Evolutionary conservation across 1,140 invertebrate genomes (phyloP), one percentile per base, ranked within the genome.

Genomic region (Drosophila santomea): DNA sequence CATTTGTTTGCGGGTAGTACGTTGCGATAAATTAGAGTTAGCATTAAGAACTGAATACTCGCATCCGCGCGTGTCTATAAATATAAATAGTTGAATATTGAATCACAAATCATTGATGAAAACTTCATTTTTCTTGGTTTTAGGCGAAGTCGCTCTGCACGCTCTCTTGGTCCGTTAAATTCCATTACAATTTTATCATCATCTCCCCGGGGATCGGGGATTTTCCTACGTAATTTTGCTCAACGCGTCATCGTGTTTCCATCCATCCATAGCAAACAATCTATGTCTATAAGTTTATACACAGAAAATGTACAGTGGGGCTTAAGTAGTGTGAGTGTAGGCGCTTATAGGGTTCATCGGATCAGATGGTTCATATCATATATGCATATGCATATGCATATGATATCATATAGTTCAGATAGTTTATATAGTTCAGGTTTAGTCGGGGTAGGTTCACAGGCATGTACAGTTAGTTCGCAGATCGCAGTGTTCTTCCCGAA

Each of bases 61-160:
- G 38, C 62, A 38, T 71, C 62, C n/a, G 63, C 43, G 47, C 43
- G 47, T 51, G 48, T 71, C 43, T 39, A 75, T 85, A 86, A 78
- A 63, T 88, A 88, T 85, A 86, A 78, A 63, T 88, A 88, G 80
- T 83, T 84, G 77, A 80, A 85, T 85, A 84, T 85, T 90, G 74
- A 91, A 91, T 91, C 89, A 91, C 89, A 91, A 91, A 91, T 91
- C 89, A 91, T 91, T 91, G 89, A 91, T 91, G 81, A 89, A 91
- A 91, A 91, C 89, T 82, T 80, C 76, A 78, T 74, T 85, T 78
- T 78, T 90, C 75, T 88, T 84, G 80, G 84, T 86, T 89, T 89
- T 89, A 78, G 84, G 84, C 84, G 84, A 89, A 73, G 83, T 80
- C 83, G 80, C 83, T 88, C 83, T 88, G 80, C 83, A 88, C 84